Base-by-base conservation (phyloP, 2,888 invertebrate genomes). In the Drosophila pegasa region DNA sequence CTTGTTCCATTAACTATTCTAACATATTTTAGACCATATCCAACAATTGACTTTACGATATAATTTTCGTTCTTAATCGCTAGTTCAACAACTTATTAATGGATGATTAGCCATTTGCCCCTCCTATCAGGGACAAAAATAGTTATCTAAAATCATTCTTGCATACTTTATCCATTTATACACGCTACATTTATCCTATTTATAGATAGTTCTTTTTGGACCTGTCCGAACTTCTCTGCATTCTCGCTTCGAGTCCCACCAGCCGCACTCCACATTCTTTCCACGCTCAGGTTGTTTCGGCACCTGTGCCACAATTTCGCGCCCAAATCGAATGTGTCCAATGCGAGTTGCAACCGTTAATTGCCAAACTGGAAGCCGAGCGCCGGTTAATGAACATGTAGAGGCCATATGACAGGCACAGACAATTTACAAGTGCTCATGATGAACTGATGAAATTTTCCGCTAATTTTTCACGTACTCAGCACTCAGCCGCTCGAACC, bases 401-500 rank as follows among this genome's bases (percentile, higher is more conserved):
- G 50, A 61, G 22, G 38, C 74, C 64, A 71, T 63, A 61, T 57
- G 77, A 64, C 63, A 74, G 74, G 18, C 63, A 77, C 59, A 65
- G 64, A 71, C 60, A 72, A 70, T 71, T 75, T 58, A 71, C 67
- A 81, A 77, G 81, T 81, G 75, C 66, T 75, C 76, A 80, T 69
- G 84, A 61, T 62, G 81, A 63, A 62, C 54, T 64, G 75, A 73
- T 80, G 76, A 75, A 84, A 84, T 86, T 86, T 84, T 87, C 78
- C 86, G 86, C 86, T 54, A 58, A 81, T 88, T 84, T 84, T 81
- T 78, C 76, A 86, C 88, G 78, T 85, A 65, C 72, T 78, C 87
- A 66, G 62, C 65, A 65, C 72, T 78, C 87, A 66, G 62, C 65
- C 66, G 68, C 76, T 76, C 51, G 71, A 50, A 71, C 54, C 38